Base-by-base conservation (phyloP, 2,888 invertebrate species). In the Druceiella hillmani region DNA sequence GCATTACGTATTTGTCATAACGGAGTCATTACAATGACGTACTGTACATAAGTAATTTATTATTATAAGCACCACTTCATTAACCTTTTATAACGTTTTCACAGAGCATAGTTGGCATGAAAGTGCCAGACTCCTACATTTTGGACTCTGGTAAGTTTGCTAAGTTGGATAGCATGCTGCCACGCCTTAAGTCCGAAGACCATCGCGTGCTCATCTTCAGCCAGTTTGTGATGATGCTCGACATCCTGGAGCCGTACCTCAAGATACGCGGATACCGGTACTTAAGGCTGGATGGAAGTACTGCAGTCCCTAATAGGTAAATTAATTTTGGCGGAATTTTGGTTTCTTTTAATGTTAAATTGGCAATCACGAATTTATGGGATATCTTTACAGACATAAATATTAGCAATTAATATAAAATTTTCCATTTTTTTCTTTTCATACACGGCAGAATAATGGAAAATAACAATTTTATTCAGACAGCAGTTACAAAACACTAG, bases 141-240 rank as follows among this genome's bases (percentile, higher is more conserved):
- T 62, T 83, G 26, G 77, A 83, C 43, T 91, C 94, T 0, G 95
- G 94, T 1, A 98, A 98, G 69, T 87, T 95, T 56, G 57, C 68
- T 17, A 79, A 81, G 57, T 63, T 98, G 38, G 92, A 94, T 57
- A 70, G 74, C 48, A 63, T 91, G 54, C 63, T 98, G 41, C 83
- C 87, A 0, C 67, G 76, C 40, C 66, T 93, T 44, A 82, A 89
- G 58, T 63, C 64, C 4, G 79, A 75, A 1, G 86, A 84, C 0
- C 87, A 89, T 59, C 76, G 94, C 10, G 89, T 94, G 45, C 70
- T 98, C 41, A 76, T 98, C 49, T 98, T 98, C 71, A 93, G 92
- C 59, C 98, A 98, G 74, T 98, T 97, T 67, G 89, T 90, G 17
- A 91, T 93, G 77, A 80, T 98, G 76, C 73, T 98, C 58, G 93